phyloP scores from a whole-genome alignment of 2,113 vertebrate species.

The Ctenodactylus gundi region DNA sequence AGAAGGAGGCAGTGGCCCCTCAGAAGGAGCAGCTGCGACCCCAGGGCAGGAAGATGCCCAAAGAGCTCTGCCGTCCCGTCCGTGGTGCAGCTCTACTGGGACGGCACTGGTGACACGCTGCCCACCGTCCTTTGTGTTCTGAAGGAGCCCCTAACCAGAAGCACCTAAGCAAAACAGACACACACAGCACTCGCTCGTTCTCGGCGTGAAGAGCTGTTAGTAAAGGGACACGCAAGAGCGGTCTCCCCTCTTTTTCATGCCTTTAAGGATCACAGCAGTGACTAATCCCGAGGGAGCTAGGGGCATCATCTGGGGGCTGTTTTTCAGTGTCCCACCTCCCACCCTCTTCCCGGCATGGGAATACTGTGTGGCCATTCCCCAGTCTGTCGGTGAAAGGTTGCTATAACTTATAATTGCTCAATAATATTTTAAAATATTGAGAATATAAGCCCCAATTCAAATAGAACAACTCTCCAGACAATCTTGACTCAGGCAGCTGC shows the following conservation, averaged over 20 bases:
- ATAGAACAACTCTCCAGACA: background rate
- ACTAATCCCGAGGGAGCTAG: background rate
- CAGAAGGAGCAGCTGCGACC: background rate
- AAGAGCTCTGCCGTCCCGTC: background rate
- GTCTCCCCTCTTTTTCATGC: background rate
- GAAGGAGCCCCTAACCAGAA: background rate
- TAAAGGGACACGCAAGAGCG: background rate
- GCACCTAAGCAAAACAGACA: background rate
- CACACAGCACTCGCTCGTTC: background rate
- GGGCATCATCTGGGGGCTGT: background rate
- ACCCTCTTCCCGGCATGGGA: background rate
- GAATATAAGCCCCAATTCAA: background rate
- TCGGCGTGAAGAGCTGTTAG: background rate
- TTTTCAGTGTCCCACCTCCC: background rate
- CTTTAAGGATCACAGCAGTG: background rate
- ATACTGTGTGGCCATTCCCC: background rate
- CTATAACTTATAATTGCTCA: background rate
- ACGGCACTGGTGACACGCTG: background rate
- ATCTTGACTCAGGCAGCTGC: background rate
- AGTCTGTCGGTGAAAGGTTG: background rate
- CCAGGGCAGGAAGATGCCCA: background rate
- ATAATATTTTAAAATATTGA: constrained; percentile 10
- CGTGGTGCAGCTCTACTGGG: background rate
- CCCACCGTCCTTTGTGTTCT: background rate
- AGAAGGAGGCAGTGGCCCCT: background rate